phyloP scores from a whole-genome alignment of 2,797 vertebrate species.

The Sebastes steindachneri region DNA sequence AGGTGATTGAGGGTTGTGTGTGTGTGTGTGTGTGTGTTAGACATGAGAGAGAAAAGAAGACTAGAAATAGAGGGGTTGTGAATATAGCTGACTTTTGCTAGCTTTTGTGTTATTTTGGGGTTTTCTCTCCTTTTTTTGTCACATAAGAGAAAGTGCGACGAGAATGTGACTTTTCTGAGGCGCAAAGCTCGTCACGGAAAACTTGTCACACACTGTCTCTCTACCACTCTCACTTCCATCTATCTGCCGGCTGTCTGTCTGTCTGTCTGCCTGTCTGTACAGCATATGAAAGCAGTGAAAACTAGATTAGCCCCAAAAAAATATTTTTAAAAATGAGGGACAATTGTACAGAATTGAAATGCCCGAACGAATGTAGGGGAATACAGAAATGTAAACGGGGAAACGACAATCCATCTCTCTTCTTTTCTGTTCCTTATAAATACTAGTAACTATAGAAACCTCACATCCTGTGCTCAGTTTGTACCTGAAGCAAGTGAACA shows the following conservation, averaged over 20 bases:
- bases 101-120: slow-evolving; percentile 15
- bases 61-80: slow-evolving; percentile 20
- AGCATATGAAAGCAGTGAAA: not conserved
- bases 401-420: not conserved
- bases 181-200: slow-evolving; percentile 23
- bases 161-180: slow-evolving; percentile 32
- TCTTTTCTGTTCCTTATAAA: not conserved
- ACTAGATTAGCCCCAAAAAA: not conserved
- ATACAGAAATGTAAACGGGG: not conserved
- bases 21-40: slow-evolving; percentile 6
- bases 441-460: not conserved
- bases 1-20: not conserved
- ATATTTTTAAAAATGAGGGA: not conserved
- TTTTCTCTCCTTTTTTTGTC: not conserved
- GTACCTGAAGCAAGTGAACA: not conserved
- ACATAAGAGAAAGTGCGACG: not conserved
- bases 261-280: not conserved
- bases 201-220: not conserved
- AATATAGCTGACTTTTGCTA: not conserved
- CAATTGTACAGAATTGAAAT: not conserved
- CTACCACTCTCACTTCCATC: not conserved
- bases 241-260: not conserved
- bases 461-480: not conserved
- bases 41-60: slow-evolving; percentile 9
- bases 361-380: not conserved